Evolutionary conservation across 2,888 invertebrate genomes (phyloP).

Genomic region (Zaprionus obscuricornis): DNA sequence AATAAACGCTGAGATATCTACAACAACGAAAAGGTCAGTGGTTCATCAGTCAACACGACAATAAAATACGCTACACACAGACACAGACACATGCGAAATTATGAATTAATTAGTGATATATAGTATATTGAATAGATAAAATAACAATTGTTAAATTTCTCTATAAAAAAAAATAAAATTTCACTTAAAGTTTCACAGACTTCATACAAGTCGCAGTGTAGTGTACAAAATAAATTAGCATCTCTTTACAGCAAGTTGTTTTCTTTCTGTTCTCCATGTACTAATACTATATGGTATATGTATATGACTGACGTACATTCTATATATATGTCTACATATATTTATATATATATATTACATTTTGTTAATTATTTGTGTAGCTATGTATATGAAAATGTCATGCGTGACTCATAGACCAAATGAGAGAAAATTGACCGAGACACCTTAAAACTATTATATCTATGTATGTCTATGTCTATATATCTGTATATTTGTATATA

Average conservation of each 20-base stretch:
- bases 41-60: neutral
- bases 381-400: slow-evolving; percentile 54
- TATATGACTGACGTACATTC: neutral
- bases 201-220: neutral
- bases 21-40: too few relatives aligned
- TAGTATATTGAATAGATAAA: too few relatives aligned
- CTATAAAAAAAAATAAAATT: too few relatives aligned
- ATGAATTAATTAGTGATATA: neutral
- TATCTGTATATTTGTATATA: slow-evolving; percentile 7
- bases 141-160: too few relatives aligned
- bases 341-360: slow-evolving; percentile 47
- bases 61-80: slow-evolving; percentile 7
- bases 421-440: slow-evolving; percentile 27
- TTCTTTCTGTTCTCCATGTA: slow-evolving; percentile 30
- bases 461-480: neutral
- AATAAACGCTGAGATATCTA: slow-evolving; percentile 30
- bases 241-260: slow-evolving; percentile 11
- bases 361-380: slow-evolving; percentile 46
- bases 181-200: too few relatives aligned
- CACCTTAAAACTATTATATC: slow-evolving; percentile 20
- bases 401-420: slow-evolving; percentile 50
- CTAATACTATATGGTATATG: neutral
- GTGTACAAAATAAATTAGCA: slow-evolving; percentile 11
- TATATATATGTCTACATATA: slow-evolving; percentile 23
- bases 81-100: neutral